phyloP scores from a whole-genome alignment of 2,888 invertebrate species.

The Papilio elwesi region DNA sequence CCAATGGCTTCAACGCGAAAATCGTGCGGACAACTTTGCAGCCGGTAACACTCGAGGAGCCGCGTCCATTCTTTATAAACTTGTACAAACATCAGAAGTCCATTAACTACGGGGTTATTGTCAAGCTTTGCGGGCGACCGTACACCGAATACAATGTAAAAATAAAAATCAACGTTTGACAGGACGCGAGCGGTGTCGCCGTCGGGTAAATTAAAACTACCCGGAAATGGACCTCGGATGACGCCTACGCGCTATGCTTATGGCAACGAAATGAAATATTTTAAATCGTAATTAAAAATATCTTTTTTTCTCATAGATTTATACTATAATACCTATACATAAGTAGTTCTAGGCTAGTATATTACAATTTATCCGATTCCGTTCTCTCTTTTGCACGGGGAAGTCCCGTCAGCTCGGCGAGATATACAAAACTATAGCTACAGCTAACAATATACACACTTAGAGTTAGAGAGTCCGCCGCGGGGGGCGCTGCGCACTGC shows the following conservation, averaged over 20 bases:
- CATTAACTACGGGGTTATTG: constrained; percentile 30
- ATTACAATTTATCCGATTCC: constrained; percentile 63
- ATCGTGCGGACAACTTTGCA: constrained; percentile 11
- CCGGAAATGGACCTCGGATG: constrained; percentile 61
- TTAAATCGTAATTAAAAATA: constrained; percentile 75
- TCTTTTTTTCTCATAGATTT: constrained; percentile 71
- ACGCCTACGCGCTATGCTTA: constrained; percentile 62
- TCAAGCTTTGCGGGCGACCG: constrained; percentile 19
- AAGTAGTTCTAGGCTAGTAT: constrained; percentile 66
- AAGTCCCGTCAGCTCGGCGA: constrained; percentile 39
- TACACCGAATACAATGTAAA: background rate
- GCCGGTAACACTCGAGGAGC: constrained; percentile 13
- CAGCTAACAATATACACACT: constrained; percentile 70
- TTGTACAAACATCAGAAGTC: constrained; percentile 22
- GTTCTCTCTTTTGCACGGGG: constrained; percentile 46
- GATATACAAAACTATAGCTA: constrained; percentile 64
- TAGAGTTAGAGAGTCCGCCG: constrained; percentile 62
- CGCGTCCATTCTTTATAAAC: constrained; percentile 19
- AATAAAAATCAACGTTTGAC: constrained; percentile 39
- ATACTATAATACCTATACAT: constrained; percentile 65
- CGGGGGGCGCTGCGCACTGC: constrained; percentile 69
- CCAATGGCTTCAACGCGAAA: background rate
- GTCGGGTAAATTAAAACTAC: constrained; percentile 48
- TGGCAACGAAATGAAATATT: constrained; percentile 70
- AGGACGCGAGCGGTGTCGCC: constrained; percentile 47